Evolutionary conservation across 2,797 vertebrate genomes (phyloP).

Genomic region (Xiphorhynchus erythropygius): DNA sequence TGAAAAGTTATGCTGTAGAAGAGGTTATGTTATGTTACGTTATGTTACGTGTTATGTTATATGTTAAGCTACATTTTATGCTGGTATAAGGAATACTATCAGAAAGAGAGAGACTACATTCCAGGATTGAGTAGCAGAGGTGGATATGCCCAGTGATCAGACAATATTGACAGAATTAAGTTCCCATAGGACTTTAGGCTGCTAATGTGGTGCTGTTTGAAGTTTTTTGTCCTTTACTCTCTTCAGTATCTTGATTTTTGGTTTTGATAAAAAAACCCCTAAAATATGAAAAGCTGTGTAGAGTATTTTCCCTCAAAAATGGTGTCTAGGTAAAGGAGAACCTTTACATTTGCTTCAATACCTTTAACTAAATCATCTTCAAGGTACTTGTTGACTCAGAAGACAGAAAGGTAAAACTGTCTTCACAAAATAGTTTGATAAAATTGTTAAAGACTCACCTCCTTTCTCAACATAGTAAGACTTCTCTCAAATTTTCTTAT

Average conservation of each 20-base stretch:
- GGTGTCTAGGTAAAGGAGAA: neutral
- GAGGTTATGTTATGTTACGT: neutral
- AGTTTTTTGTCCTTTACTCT: neutral
- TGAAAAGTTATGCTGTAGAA: neutral
- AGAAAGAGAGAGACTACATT: neutral
- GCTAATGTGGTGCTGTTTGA: neutral
- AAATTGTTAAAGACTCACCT: neutral
- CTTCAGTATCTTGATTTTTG: neutral
- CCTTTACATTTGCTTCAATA: neutral
- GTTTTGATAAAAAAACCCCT: neutral
- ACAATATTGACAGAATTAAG: neutral
- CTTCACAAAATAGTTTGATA: neutral
- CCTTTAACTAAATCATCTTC: neutral
- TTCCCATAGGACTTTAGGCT: neutral
- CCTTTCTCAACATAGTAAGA: neutral
- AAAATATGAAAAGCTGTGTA: neutral
- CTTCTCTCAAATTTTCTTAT: neutral
- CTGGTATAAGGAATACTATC: neutral
- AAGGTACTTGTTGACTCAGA: neutral
- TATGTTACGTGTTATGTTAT: neutral
- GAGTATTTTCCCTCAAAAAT: neutral
- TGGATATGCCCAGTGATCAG: accelerated
- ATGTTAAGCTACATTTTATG: neutral
- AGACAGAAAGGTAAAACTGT: neutral
- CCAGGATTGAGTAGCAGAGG: neutral